Percentiles rank a stretch among this genome's conserved stretches.
Conservation (phyloP, 2,888 invertebrate genomes). For the Drosophila barbarae region DNA sequence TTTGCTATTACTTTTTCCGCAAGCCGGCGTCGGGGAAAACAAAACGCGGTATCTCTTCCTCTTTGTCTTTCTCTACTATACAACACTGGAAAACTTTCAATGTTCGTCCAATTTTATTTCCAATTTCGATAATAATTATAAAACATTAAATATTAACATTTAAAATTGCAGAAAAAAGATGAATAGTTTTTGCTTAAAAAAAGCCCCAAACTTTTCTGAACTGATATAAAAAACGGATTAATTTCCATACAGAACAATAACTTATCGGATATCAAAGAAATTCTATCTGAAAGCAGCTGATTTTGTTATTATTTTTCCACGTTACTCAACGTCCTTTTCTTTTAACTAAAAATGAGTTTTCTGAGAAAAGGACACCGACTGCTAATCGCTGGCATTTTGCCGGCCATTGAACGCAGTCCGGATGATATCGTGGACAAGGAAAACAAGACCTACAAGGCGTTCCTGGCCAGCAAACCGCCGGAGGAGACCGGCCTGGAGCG, state of each 20-base stretch:
- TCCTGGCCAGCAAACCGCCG: slow-evolving; percentile 51
- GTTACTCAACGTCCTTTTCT: slow-evolving; percentile 52
- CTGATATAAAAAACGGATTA: neutral
- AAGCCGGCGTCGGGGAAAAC: neutral
- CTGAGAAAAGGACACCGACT: slow-evolving; percentile 57
- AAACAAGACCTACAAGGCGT: slow-evolving; percentile 75
- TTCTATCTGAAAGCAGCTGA: slow-evolving; percentile 52
- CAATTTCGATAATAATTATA: neutral
- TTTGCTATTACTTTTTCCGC: slow-evolving; percentile 1
- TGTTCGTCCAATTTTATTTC: neutral
- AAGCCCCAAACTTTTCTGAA: neutral
- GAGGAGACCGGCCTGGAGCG: slow-evolving; percentile 78
- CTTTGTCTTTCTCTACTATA: neutral
- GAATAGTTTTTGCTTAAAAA: neutral
- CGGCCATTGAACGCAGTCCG: slow-evolving; percentile 45
- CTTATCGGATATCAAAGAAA: neutral
- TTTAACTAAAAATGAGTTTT: slow-evolving; percentile 54
- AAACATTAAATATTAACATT: neutral
- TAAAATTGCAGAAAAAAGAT: neutral
- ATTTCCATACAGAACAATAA: neutral
- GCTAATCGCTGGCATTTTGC: slow-evolving; percentile 69
- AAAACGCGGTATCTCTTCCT: slow-evolving; percentile 22
- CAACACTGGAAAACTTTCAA: neutral
- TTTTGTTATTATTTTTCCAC: slow-evolving; percentile 26
- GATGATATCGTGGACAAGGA: slow-evolving; percentile 68